Evolutionary conservation across 2,888 invertebrate genomes (phyloP).

Genomic region (Macaria liturata): DNA sequence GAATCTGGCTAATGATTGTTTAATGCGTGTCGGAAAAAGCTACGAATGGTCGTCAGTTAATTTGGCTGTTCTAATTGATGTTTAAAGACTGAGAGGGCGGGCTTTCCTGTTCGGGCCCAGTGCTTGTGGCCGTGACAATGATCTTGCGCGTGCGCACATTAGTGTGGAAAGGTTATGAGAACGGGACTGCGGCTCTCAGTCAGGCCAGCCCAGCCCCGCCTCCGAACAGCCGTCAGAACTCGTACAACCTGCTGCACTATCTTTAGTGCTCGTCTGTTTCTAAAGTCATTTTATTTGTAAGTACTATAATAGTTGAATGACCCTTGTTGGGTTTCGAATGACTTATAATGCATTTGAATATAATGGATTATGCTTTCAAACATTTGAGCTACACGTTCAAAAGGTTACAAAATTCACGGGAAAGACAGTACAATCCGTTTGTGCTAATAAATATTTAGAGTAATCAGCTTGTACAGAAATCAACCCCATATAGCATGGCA

Average conservation of each 20-base stretch:
- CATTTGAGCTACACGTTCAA: no score
- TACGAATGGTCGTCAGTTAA: slow-evolving; percentile 46
- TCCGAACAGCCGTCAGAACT: slow-evolving; percentile 2
- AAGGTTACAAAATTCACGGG: no score
- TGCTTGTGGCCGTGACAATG: slow-evolving; percentile 52
- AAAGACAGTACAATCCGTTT: no score
- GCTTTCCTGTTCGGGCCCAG: slow-evolving; percentile 17
- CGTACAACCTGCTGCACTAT: slow-evolving; percentile 14
- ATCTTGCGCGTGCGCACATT: slow-evolving; percentile 47
- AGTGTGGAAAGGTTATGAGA: slow-evolving; percentile 54
- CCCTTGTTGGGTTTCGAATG: no score
- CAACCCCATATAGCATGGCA: slow-evolving; percentile 4
- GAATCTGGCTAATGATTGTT: slow-evolving; percentile 61
- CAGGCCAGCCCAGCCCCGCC: slow-evolving; percentile 12
- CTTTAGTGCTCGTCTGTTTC: slow-evolving; percentile 9
- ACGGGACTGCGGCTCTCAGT: slow-evolving; percentile 25
- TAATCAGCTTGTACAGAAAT: no score
- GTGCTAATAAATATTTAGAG: no score
- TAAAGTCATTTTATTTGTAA: slow-evolving; percentile 16
- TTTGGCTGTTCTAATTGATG: slow-evolving; percentile 65
- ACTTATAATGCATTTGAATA: no score
- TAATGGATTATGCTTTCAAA: no score
- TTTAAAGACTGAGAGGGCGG: slow-evolving; percentile 41
- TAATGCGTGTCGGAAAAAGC: slow-evolving; percentile 56
- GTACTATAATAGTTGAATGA: not conserved